Evolutionary conservation across 2,113 vertebrate species (phyloP).

Genomic region (Rafetus swinhoei): DNA sequence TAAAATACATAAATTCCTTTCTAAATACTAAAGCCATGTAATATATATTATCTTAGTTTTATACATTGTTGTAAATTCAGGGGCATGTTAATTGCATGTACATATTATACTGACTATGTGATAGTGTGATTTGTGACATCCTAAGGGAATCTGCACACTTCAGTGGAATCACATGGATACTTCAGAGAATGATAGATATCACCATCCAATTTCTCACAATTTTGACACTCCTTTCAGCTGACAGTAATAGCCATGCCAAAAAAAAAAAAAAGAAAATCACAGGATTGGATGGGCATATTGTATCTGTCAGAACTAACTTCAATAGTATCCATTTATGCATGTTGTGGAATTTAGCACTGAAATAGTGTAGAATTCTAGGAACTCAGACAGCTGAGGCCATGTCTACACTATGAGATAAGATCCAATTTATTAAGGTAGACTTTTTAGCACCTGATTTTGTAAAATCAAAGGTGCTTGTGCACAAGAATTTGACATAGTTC

Average conservation of each 20-base stretch:
- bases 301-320: rapidly evolving
- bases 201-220: background rate
- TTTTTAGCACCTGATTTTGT: no score
- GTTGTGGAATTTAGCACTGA: rapidly evolving
- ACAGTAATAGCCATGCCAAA: rapidly evolving
- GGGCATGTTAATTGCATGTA: rapidly evolving
- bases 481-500: no score
- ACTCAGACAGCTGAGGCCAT: rapidly evolving
- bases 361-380: rapidly evolving
- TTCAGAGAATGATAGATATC: background rate
- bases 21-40: background rate
- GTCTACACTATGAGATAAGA: no score
- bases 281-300: rapidly evolving
- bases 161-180: rapidly evolving
- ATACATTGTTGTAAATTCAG: rapidly evolving
- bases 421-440: no score
- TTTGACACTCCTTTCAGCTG: rapidly evolving
- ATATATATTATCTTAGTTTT: background rate
- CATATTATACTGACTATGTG: rapidly evolving
- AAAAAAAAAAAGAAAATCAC: rapidly evolving
- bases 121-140: rapidly evolving
- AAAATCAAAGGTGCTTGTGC: no score
- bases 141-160: rapidly evolving
- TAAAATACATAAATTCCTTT: background rate
- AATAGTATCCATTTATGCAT: rapidly evolving